Evolutionary conservation across 2,797 vertebrate genomes (phyloP).

Genomic region (Otolemur crassicaudatus): DNA sequence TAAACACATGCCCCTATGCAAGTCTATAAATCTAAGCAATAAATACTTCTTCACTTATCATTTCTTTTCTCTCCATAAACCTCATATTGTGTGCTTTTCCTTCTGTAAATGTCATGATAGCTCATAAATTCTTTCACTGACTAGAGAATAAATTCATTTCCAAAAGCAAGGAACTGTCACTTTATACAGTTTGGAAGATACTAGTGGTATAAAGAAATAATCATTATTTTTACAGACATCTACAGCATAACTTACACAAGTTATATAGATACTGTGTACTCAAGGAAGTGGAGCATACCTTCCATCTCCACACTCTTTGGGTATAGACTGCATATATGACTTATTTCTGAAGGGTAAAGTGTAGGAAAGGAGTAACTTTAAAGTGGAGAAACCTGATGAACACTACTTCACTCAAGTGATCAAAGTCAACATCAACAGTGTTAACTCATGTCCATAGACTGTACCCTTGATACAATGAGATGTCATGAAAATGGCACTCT

Average conservation of each 20-base stretch:
- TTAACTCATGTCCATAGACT: neutral
- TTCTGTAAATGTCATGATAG: conserved; percentile 71
- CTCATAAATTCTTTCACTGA: conserved; percentile 77
- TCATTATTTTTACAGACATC: neutral
- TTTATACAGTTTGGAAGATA: conserved; percentile 42
- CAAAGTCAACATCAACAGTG: neutral
- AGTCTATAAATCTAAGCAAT: conserved; percentile 41
- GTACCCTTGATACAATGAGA: neutral
- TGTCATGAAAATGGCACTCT: neutral
- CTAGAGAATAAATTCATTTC: conserved; percentile 63
- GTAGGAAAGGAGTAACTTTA: neutral
- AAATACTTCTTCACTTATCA: conserved; percentile 65
- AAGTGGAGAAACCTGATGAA: neutral
- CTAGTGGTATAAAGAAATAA: neutral
- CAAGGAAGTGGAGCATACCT: neutral
- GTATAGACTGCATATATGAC: neutral
- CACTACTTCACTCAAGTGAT: neutral
- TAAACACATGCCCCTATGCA: neutral
- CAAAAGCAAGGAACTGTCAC: neutral
- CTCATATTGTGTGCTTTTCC: conserved; percentile 59
- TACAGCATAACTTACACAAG: neutral
- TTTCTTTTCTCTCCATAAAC: conserved; percentile 23
- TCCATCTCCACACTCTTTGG: neutral
- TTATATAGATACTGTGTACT: neutral
- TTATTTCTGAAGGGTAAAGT: neutral